These are phyloP conservation scores for Griposia aprilina DNA, from an alignment of 2,888 invertebrate genomes.

Conservation along the genomic window DNA sequence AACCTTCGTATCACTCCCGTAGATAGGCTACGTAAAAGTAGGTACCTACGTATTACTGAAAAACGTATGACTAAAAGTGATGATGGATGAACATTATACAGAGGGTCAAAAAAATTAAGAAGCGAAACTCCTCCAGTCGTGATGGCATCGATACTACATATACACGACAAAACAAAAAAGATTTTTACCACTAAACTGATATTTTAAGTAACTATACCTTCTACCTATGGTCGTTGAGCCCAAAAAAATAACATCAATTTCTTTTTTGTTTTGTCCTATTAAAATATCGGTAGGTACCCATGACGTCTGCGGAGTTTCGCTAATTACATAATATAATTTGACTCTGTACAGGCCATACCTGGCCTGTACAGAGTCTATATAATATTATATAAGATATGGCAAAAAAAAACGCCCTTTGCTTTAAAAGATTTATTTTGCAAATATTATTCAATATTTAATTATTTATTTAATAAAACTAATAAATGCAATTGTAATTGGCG, in stretches of 20 bases:
- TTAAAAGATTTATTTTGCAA: conserved; percentile 48
- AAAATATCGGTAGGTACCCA: background rate
- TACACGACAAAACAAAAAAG: background rate
- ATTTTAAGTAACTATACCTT: background rate
- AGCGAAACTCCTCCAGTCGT: too few species aligned
- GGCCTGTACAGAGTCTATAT: too few species aligned
- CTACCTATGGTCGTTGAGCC: too few species aligned
- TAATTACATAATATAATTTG: background rate
- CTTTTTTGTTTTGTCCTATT: background rate
- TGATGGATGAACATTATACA: background rate
- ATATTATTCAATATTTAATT: conserved; percentile 16
- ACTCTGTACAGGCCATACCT: too few species aligned
- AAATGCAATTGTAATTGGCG: conserved; percentile 35
- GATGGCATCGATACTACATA: too few species aligned
- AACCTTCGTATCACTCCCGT: too few species aligned
- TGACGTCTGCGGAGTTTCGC: background rate
- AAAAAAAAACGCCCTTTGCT: background rate
- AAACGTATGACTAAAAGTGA: background rate
- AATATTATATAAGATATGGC: too few species aligned
- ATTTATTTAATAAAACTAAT: conserved; percentile 15
- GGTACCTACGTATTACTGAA: too few species aligned
- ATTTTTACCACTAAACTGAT: background rate
- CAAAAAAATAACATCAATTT: too few species aligned
- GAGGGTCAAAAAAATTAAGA: background rate
- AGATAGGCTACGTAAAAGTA: background rate